A percentile compares a stretch with the other conserved stretches of the same genome.
These are phyloP conservation scores for Dryoscopus gambensis DNA, from an alignment of 2,113 vertebrate genomes.

Conservation along the genomic window DNA sequence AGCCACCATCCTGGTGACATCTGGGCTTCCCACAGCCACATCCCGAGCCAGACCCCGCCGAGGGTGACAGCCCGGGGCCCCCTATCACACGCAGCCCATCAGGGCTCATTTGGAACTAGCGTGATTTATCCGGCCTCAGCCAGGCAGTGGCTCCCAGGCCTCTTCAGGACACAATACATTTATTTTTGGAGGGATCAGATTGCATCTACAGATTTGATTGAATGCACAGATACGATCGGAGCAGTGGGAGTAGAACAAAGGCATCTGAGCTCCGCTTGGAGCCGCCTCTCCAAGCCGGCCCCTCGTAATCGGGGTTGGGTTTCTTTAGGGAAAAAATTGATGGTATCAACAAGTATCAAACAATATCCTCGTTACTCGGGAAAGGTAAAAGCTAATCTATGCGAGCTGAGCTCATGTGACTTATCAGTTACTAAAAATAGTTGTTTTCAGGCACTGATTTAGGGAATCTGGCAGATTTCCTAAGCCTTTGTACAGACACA, in stretches of 20 bases:
- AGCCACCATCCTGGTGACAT: background rate
- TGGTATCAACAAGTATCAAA: conserved; percentile 50
- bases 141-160: background rate
- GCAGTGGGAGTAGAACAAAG: background rate
- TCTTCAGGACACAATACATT: conserved; percentile 3
- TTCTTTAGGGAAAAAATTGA: background rate
- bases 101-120: background rate
- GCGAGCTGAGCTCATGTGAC: conserved; percentile 35
- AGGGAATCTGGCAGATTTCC: conserved; percentile 58
- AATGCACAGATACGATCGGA: conserved; percentile 5
- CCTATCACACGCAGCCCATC: background rate
- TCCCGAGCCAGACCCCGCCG: rapidly evolving
- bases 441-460: conserved; percentile 58
- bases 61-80: background rate
- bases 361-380: background rate
- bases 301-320: background rate
- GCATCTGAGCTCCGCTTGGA: background rate
- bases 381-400: conserved; percentile 49
- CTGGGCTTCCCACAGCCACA: background rate
- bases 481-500: conserved; percentile 25
- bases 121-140: background rate
- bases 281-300: background rate
- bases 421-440: conserved; percentile 60
- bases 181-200: conserved; percentile 47
- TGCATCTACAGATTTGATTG: background rate